Conservation (phyloP, 2,797 vertebrate species). For the Masticophis lateralis region DNA sequence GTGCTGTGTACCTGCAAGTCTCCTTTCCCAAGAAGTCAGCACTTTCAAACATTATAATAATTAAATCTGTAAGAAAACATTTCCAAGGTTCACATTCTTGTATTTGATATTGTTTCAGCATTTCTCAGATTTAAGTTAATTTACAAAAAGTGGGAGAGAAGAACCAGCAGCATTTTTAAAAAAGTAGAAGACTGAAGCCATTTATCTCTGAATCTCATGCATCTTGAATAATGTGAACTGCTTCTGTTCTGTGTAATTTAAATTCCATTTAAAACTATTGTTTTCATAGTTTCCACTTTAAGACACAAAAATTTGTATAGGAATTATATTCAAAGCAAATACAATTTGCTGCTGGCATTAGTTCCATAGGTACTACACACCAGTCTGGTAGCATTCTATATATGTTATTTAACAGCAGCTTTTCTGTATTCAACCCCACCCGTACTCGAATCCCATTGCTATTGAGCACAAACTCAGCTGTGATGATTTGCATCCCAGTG, state of each 20-base stretch:
- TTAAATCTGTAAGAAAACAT: background rate
- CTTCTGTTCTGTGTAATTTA: conserved; percentile 1
- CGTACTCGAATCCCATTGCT: background rate
- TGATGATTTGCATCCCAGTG: background rate
- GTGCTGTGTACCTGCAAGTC: background rate
- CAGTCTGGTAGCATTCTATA: background rate
- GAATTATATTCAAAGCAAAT: background rate
- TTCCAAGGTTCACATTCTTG: background rate
- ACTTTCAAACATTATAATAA: background rate
- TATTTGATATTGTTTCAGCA: background rate
- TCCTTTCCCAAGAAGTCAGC: too few species aligned
- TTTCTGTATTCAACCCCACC: background rate
- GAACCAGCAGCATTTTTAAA: background rate
- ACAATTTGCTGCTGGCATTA: background rate
- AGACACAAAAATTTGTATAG: background rate
- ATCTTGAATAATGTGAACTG: background rate
- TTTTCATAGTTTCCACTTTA: background rate
- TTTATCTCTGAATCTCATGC: background rate
- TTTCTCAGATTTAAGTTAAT: background rate
- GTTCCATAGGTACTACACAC: background rate
- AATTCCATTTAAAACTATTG: conserved; percentile 2
- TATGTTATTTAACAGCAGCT: background rate
- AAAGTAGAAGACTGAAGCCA: background rate
- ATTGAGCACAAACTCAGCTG: background rate
- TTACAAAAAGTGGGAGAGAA: background rate